Percentiles rank a stretch among this genome's conserved stretches.
phyloP scores from a whole-genome alignment of 1,140 invertebrate genomes.

The Anastatus disparis region DNA sequence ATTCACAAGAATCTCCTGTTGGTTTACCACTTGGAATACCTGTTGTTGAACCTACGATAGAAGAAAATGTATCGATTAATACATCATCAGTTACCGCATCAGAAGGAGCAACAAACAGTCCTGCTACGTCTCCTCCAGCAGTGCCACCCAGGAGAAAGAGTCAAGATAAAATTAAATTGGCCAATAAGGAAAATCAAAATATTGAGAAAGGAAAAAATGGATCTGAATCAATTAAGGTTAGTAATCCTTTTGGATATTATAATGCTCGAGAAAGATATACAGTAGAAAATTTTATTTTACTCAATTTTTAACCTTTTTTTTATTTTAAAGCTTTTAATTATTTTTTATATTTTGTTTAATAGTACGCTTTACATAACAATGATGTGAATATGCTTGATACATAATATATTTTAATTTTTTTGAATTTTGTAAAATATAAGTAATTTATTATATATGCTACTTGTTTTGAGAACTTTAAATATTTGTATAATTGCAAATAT shows the following conservation, averaged over 20 bases:
- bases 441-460: no score
- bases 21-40: constrained; percentile 8
- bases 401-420: no score
- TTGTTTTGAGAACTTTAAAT: no score
- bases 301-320: no score
- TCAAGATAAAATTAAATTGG: constrained; percentile 65
- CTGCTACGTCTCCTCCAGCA: constrained; percentile 59
- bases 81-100: neutral
- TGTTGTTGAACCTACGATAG: neutral
- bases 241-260: constrained; percentile 2
- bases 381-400: no score
- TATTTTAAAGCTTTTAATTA: neutral
- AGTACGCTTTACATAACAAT: no score
- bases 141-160: constrained; percentile 70
- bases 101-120: constrained; percentile 13
- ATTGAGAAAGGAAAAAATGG: constrained; percentile 46
- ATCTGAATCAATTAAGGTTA: constrained; percentile 45
- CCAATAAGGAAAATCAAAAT: constrained; percentile 66
- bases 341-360: no score
- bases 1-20: constrained; percentile 22
- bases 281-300: no score
- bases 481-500: no score
- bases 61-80: constrained; percentile 9
- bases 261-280: neutral
- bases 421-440: no score